Evolutionary conservation across 2,113 vertebrate species (phyloP).

Genomic region (Notiomystis cincta): DNA sequence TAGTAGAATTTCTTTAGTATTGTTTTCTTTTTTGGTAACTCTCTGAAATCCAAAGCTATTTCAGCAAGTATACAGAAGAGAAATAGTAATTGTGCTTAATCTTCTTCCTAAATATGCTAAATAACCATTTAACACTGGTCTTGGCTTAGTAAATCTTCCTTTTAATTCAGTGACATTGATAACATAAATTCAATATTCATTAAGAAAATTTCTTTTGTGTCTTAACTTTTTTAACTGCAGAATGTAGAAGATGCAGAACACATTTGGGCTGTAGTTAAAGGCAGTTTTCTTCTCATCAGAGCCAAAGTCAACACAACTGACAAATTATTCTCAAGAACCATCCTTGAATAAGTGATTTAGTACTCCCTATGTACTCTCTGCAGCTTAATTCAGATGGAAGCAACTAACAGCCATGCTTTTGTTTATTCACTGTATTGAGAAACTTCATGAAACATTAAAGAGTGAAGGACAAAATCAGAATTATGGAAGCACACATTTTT

Average conservation of each 20-base stretch:
- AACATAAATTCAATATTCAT: background rate
- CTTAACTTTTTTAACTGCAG: background rate
- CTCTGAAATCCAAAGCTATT: background rate
- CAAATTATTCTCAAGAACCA: background rate
- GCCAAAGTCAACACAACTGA: background rate
- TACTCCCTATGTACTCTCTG: rapidly evolving
- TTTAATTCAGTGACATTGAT: background rate
- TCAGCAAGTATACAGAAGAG: background rate
- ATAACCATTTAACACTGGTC: background rate
- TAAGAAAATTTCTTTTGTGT: background rate
- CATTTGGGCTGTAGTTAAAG: background rate
- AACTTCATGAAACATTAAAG: background rate
- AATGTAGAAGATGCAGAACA: background rate
- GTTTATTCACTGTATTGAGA: background rate
- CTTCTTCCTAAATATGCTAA: background rate
- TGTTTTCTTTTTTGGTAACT: background rate
- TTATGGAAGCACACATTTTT: background rate
- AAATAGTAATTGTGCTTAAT: background rate
- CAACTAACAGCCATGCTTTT: background rate
- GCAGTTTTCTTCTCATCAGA: background rate
- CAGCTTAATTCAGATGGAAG: background rate
- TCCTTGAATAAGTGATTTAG: background rate
- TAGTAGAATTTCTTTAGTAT: background rate
- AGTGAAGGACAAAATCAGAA: background rate
- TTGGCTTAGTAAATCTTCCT: background rate